Base-by-base conservation (phyloP, 2,888 invertebrate genomes). In the Phaonia tiefii region DNA sequence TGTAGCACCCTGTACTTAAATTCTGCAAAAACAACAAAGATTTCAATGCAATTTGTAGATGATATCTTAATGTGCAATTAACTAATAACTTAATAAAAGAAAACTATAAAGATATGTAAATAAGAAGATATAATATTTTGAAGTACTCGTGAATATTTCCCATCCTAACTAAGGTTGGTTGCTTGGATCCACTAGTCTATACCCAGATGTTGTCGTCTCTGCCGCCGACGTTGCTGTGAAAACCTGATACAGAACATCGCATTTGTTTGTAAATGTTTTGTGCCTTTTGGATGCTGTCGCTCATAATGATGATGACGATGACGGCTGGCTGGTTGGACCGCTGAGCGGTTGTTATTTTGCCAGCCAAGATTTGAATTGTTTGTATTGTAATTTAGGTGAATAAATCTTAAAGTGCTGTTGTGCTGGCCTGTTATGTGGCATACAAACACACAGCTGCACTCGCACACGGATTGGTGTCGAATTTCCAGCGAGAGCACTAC, bases 381-480 rank as follows among this genome's bases (percentile, higher is more conserved):
- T 63, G 76, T 49, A 60, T 67, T 31, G 31, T 54, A 67, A 81
- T 75, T 74, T 81, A 81, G 80, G 80, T 77, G 74, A 81, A 77
- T 77, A 71, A 54, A 66, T 63, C 78, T 75, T 49, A 31, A 78
- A 42, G 60, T 11, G 17, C 37, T 77, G 70, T 77, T n/a, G 31
- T 5, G 8, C 8, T 31, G 31, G 4, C 8, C 31, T 31, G 8
- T 31, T 31, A 31, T 31, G 44, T 77, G 74, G 63, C 70, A 75
- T 26, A 70, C 39, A 70, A 42, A 80, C 51, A 74, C 39, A 80
- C 46, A 69, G 37, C 42, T n/a, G n/a, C n/a, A n/a, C 67, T 66
- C 72, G 44, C 13, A 25, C 3, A 44, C 51, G 51, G 63, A 60
- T 58, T 66, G 75, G 58, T 63, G 67, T 75, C 17, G 44, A 66